These are phyloP conservation scores for Nipponacmea schrenckii DNA, from an alignment of 2,888 invertebrate genomes.

Conservation along the genomic window DNA sequence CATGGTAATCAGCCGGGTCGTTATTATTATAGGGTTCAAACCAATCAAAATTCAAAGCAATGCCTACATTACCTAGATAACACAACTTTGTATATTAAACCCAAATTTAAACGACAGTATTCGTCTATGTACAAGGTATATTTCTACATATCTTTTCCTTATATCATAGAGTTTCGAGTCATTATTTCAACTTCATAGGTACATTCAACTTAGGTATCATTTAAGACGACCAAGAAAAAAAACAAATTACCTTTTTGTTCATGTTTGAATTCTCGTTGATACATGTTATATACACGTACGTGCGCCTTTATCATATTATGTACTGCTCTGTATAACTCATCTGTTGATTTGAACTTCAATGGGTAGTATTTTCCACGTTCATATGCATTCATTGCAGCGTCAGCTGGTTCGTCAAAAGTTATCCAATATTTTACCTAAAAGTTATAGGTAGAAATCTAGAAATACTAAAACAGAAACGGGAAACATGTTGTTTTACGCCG, in stretches of 20 bases:
- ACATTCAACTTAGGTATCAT: too few relatives aligned
- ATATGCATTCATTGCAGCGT: constrained; percentile 29
- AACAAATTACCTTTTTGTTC: constrained; percentile 28
- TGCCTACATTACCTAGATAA: constrained; percentile 35
- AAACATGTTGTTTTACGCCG: too few relatives aligned
- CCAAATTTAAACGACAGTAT: not conserved
- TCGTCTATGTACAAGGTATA: too few relatives aligned
- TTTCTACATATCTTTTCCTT: too few relatives aligned
- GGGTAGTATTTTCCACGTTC: constrained; percentile 29
- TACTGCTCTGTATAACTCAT: constrained; percentile 72
- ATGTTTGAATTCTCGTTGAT: constrained; percentile 24
- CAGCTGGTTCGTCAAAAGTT: constrained; percentile 79
- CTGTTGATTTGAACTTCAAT: not conserved
- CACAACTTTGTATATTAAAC: not conserved
- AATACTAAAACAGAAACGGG: not conserved
- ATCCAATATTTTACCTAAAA: constrained; percentile 73
- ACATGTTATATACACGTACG: constrained; percentile 27
- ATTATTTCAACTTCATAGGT: too few relatives aligned
- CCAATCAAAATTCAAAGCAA: constrained; percentile 33
- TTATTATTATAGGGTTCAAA: constrained; percentile 23
- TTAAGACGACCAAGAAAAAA: too few relatives aligned
- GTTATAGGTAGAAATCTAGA: not conserved
- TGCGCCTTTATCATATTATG: constrained; percentile 32
- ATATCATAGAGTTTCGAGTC: too few relatives aligned
- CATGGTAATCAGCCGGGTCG: constrained; percentile 35